Conservation (phyloP, 2,888 invertebrate genomes). For the Sialis fuliginosa region DNA sequence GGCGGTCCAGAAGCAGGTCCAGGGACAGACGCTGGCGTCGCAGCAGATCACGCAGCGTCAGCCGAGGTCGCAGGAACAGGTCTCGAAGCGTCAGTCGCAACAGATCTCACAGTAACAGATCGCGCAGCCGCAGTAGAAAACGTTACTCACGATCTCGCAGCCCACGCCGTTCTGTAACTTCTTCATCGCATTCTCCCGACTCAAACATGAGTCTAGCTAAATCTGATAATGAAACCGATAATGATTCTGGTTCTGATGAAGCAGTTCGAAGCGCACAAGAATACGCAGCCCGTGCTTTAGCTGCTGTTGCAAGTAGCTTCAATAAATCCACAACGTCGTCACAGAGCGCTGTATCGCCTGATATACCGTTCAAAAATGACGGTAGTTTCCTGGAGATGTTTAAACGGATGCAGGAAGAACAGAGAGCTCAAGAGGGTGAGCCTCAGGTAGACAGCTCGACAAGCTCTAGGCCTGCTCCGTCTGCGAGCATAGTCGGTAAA, state of each 20-base stretch:
- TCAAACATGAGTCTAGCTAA: constrained; percentile 4
- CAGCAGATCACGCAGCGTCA: background rate
- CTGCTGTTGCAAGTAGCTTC: background rate
- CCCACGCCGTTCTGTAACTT: constrained; percentile 1
- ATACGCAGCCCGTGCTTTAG: background rate
- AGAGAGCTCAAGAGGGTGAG: constrained; percentile 14
- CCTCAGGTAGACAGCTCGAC: constrained; percentile 15
- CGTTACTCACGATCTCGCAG: background rate
- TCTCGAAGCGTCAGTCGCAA: constrained; percentile 3
- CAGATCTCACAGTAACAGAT: constrained; percentile 4
- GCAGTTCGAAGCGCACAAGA: background rate
- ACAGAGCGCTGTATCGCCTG: constrained; percentile 7
- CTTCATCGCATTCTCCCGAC: constrained; percentile 4
- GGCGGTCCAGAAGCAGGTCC: constrained; percentile 3
- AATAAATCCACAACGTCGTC: too few species aligned
- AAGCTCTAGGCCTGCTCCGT: constrained; percentile 25
- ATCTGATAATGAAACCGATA: background rate
- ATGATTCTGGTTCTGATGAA: too few species aligned
- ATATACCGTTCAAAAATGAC: constrained; percentile 68
- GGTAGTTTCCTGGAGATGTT: constrained; percentile 85
- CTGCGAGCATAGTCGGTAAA: constrained; percentile 38
- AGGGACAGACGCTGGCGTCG: background rate
- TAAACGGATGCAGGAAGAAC: constrained; percentile 64
- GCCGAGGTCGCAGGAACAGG: background rate
- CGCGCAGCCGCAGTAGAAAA: constrained; percentile 6